These are phyloP conservation scores for Botia kubotai DNA, from an alignment of 2,797 vertebrate species.

Conservation along the genomic window DNA sequence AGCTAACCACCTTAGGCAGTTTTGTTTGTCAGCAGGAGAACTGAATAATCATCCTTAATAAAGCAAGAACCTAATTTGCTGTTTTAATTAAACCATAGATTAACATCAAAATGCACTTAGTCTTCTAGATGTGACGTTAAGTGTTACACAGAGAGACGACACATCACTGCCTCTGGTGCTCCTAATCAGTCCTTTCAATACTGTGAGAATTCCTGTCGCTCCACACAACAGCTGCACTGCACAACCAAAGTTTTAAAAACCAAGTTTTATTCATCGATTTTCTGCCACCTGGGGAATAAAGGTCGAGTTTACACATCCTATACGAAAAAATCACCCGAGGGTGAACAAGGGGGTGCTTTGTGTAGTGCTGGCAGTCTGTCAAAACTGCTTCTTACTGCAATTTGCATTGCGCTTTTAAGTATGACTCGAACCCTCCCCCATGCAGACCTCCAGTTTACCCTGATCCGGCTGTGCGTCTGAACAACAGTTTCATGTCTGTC, in stretches of 20 bases:
- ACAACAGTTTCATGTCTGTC: too few relatives aligned
- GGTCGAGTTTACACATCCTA: conserved; percentile 53
- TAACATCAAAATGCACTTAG: conserved; percentile 20
- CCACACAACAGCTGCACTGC: conserved; percentile 56
- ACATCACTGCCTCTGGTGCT: conserved; percentile 50
- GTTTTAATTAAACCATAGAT: conserved; percentile 29
- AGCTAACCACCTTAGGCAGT: not conserved
- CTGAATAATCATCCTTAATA: conserved; percentile 1
- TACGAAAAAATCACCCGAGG: conserved; percentile 44
- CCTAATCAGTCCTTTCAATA: conserved; percentile 56
- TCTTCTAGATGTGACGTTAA: conserved; percentile 18
- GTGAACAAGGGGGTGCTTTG: conserved; percentile 79
- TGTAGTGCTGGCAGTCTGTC: conserved; percentile 77
- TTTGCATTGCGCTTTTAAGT: conserved; percentile 70
- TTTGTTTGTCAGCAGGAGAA: not conserved
- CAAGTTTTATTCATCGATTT: conserved; percentile 57
- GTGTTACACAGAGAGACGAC: conserved; percentile 47
- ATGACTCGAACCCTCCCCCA: not conserved
- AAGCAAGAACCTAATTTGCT: conserved; percentile 1
- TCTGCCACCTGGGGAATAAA: conserved; percentile 55
- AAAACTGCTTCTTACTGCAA: conserved; percentile 74
- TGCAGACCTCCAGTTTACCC: not conserved
- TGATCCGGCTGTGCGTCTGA: too few relatives aligned
- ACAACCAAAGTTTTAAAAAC: conserved; percentile 37
- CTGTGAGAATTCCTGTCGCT: conserved; percentile 56